These are phyloP conservation scores for Botia kubotai DNA, from an alignment of 2,797 vertebrate genomes.

Conservation along the genomic window DNA sequence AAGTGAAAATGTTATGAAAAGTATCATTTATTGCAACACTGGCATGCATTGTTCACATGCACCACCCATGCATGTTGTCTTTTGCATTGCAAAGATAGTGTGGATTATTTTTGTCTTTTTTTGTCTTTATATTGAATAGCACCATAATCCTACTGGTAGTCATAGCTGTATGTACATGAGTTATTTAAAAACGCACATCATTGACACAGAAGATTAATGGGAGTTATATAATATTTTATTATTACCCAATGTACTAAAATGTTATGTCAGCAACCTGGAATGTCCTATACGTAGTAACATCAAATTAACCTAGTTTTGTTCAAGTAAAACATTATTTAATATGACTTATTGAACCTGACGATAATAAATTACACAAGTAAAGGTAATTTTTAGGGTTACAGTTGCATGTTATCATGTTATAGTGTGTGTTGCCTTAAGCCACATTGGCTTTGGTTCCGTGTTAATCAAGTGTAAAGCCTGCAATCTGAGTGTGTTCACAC, in stretches of 20 bases:
- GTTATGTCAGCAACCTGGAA: too few relatives aligned
- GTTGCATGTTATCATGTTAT: neutral
- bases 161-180: too few relatives aligned
- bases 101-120: neutral
- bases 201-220: too few relatives aligned
- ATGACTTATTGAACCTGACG: too few relatives aligned
- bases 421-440: neutral
- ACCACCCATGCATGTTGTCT: neutral
- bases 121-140: neutral
- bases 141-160: neutral
- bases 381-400: neutral
- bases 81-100: neutral
- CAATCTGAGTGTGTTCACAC: neutral
- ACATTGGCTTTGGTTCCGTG: neutral
- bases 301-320: too few relatives aligned
- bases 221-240: neutral
- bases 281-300: too few relatives aligned
- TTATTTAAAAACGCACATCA: too few relatives aligned
- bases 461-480: neutral
- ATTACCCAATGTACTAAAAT: too few relatives aligned
- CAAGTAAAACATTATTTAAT: too few relatives aligned
- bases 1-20: slow-evolving; percentile 11
- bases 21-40: neutral
- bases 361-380: neutral
- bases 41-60: neutral